Base-by-base conservation (phyloP, 2,797 vertebrate genomes). In the Muscicapa striata region DNA sequence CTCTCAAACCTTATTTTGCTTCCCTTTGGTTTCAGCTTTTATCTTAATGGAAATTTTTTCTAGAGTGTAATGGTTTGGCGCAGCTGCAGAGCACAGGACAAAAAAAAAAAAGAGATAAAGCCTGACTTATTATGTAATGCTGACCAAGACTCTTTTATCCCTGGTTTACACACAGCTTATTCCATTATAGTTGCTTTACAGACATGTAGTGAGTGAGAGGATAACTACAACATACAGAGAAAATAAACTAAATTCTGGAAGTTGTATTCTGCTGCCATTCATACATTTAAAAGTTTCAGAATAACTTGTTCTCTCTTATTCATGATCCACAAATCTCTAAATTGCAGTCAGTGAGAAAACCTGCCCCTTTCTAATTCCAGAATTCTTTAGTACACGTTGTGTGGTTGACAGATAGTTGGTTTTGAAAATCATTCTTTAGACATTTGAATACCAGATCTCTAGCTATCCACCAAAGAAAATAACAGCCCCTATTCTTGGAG, bases 11-110 rank as follows among this genome's bases (percentile, higher is more conserved):
- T 85, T 74, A n/a, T 54, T 93, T 92, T 80, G 24, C 51, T 90
- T 89, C 49, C n/a, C 43, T 95, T 97, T 85, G 54, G 68, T 84
- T 93, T 94, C 48, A 21, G 7, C 43, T 84, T 90, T 55, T 70
- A 7, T 46, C 58, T 34, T 88, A 86, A 82, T 78, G 83, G 82
- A 81, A 24, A 3, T 82, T 86, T 88, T 54, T 92, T 94, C 77
- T 48, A 27, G 27, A 52, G 18, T 88, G 59, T 86, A 91, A 73
- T 82, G 52, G 41, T 79, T 81, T 96, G 85, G 73, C 83, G 84
- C 21, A 70, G 55, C 84, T 93, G 80, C 76, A 90, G 74, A 91
- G 73, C 66, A 76, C 34, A 76, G 70, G 72, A 30, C 41, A 81
- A 36, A 36, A 36, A 9, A 36, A 81, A 79, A 84, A 7, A 20